A percentile compares a stretch with the other conserved stretches of the same genome.
phyloP scores from a whole-genome alignment of 2,888 invertebrate species.

The Chirona hameri region DNA sequence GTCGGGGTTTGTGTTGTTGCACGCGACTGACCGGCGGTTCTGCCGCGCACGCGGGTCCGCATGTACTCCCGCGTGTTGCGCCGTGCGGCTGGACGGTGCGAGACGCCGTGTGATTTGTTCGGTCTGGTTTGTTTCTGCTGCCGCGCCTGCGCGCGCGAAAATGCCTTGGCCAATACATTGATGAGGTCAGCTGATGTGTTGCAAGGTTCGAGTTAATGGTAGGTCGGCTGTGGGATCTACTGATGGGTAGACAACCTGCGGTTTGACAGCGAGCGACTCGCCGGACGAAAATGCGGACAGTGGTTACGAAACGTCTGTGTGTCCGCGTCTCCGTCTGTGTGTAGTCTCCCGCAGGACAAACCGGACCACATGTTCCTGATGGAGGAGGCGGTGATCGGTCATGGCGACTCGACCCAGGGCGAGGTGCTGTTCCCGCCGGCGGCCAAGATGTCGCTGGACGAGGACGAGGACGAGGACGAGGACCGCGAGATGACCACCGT shows the following conservation, averaged over 20 bases:
- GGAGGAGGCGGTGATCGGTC: conserved; percentile 27
- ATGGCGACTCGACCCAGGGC: conserved; percentile 27
- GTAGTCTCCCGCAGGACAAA: neutral
- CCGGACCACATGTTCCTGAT: conserved; percentile 28
- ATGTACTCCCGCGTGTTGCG: neutral
- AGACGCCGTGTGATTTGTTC: neutral
- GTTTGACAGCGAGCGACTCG: no score
- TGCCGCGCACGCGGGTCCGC: neutral
- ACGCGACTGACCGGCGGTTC: neutral
- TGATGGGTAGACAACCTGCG: no score
- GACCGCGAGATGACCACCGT: conserved; percentile 30
- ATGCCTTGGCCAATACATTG: neutral
- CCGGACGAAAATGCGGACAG: no score
- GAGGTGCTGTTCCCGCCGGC: conserved; percentile 30
- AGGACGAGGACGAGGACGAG: conserved; percentile 25
- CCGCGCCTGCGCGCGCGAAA: neutral
- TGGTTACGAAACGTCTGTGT: neutral
- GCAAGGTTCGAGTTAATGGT: no score
- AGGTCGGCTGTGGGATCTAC: no score
- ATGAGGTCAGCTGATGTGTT: no score
- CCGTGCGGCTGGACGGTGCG: neutral
- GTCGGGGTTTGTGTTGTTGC: neutral
- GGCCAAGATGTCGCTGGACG: conserved; percentile 27
- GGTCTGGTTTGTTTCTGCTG: neutral
- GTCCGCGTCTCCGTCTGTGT: neutral